Evolutionary conservation across 2,113 vertebrate species (phyloP), one percentile per base, ranked within the genome.

Genomic region (Tachuris rubrigastra): DNA sequence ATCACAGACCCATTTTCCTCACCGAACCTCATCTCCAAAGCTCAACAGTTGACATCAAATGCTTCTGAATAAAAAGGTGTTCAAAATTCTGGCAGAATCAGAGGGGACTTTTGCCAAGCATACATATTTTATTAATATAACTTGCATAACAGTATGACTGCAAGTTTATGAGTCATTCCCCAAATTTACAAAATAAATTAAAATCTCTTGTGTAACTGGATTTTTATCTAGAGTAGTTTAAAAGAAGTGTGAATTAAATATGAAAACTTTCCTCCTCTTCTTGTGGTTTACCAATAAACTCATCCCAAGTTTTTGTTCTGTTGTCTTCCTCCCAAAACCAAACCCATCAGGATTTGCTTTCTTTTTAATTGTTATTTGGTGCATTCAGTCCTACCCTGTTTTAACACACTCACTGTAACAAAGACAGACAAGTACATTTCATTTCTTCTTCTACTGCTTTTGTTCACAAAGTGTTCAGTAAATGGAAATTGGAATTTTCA

Each of bases 101-200:
- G 30, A 58, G 65, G 49, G 82, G 47, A 62, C 77, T 95, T 95
- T 96, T 95, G 86, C 91, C 93, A 94, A 53, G 65, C 78, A 66
- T 81, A 75, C 73, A 74, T 74, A 74, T 95, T 90, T 91, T 92
- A 90, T 90, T 93, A 81, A 53, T 67, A 19, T 56, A 60, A 89
- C 77, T 95, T 94, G 77, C 84, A 85, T 91, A 87, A 92, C 50
- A 44, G 52, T 33, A 39, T 63, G 89, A 77, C 76, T 90, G 52
- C 86, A 95, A 75, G 56, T 42, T 52, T 78, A 92, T 92, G 89
- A 95, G 84, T 93, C 91, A 95, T 55, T 89, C 74, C 41, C 31
- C 59, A 65, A 89, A 92, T 75, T 37, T 83, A 66, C 74, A 83
- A 93, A 95, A 93, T 59, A 71, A 92, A 89, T 74, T 68, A 92